Evolutionary conservation across 2,797 vertebrate species (phyloP).

Genomic region (Bradypodion pumilum): DNA sequence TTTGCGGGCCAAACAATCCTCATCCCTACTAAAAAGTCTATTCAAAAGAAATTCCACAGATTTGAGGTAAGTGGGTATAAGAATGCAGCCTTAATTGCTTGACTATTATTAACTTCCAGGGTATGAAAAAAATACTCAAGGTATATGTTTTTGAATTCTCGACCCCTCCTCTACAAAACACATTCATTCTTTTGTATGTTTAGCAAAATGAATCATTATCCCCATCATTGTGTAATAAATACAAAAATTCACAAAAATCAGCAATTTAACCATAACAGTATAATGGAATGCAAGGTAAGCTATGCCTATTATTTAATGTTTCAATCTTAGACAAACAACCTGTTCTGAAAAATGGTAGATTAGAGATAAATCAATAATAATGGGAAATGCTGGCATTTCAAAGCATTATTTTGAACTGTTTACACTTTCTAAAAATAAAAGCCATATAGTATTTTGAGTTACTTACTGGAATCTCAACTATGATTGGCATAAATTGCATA

Average conservation of each 20-base stretch:
- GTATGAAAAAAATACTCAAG: not conserved
- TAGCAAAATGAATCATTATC: constrained; percentile 34
- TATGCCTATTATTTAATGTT: constrained; percentile 66
- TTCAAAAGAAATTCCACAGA: not conserved
- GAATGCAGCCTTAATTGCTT: constrained; percentile 6
- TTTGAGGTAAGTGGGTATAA: not conserved
- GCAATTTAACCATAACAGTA: constrained; percentile 66
- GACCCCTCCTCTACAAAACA: not conserved
- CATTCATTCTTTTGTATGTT: constrained; percentile 26
- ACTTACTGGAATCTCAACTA: constrained; percentile 61
- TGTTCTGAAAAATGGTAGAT: constrained; percentile 62
- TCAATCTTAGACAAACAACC: constrained; percentile 62
- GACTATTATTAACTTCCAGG: constrained; percentile 17
- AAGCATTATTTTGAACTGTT: constrained; percentile 63
- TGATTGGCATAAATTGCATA: constrained; percentile 52
- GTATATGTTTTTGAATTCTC: not conserved
- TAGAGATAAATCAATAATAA: constrained; percentile 66
- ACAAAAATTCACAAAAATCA: constrained; percentile 67
- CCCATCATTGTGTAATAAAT: constrained; percentile 42
- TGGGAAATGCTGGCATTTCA: constrained; percentile 59
- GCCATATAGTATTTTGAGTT: constrained; percentile 47
- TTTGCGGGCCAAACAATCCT: not conserved
- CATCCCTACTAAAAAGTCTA: not conserved
- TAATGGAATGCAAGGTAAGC: constrained; percentile 67
- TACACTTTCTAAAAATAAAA: constrained; percentile 69